Conservation (phyloP, 2,797 vertebrate genomes). For the Chelon auratus region DNA sequence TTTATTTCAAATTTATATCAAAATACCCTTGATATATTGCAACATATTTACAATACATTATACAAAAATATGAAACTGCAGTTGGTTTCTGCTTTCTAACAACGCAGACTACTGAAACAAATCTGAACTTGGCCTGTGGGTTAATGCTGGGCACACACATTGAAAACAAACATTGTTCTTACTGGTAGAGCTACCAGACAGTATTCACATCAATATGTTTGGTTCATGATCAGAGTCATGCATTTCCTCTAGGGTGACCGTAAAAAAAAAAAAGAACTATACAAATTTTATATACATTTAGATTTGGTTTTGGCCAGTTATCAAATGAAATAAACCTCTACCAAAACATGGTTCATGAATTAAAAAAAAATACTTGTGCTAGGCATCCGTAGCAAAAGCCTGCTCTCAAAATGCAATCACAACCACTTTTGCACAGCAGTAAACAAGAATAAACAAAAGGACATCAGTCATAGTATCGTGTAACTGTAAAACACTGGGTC, state of each 20-base stretch:
- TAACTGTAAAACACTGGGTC: slow-evolving; percentile 66
- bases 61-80: slow-evolving; percentile 81
- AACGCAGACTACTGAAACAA: slow-evolving; percentile 47
- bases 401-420: slow-evolving; percentile 37
- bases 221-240: slow-evolving; percentile 40
- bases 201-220: slow-evolving; percentile 57
- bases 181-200: slow-evolving; percentile 31
- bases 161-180: slow-evolving; percentile 36
- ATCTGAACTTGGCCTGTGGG: slow-evolving; percentile 24
- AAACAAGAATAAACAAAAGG: slow-evolving; percentile 37
- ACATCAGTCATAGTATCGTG: slow-evolving; percentile 69
- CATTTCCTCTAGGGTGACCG: slow-evolving; percentile 54
- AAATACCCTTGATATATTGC: slow-evolving; percentile 81
- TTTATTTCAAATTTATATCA: slow-evolving; percentile 87
- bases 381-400: slow-evolving; percentile 37
- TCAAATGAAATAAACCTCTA: slow-evolving; percentile 65
- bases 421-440: slow-evolving; percentile 35
- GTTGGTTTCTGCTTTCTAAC: slow-evolving; percentile 43
- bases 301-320: slow-evolving; percentile 48
- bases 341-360: slow-evolving; percentile 61
- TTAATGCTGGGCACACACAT: slow-evolving; percentile 18
- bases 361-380: slow-evolving; percentile 52
- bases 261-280: slow-evolving; percentile 66
- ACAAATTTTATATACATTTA: slow-evolving; percentile 79
- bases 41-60: slow-evolving; percentile 87